Percentiles rank a stretch among this genome's conserved stretches.
Conservation (phyloP, 2,113 vertebrate species). For the Lathamus discolor region DNA sequence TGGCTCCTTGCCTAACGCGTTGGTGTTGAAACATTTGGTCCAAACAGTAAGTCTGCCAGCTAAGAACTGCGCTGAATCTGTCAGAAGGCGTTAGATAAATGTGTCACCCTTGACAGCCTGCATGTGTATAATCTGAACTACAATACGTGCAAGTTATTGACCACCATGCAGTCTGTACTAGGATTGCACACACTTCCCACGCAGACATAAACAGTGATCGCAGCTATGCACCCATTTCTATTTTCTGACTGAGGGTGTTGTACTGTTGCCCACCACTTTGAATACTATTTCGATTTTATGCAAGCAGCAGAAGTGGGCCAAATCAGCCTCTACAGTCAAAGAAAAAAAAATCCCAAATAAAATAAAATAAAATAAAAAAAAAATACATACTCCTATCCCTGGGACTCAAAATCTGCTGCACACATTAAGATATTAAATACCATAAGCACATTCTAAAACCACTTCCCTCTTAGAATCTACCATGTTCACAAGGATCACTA, state of each 20-base stretch:
- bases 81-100: slow-evolving; percentile 76
- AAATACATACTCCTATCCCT: rapidly evolving
- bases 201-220: neutral
- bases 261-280: neutral
- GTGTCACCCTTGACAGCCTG: slow-evolving; percentile 61
- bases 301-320: neutral
- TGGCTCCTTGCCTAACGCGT: slow-evolving; percentile 59
- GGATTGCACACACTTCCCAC: slow-evolving; percentile 6
- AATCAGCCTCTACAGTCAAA: neutral
- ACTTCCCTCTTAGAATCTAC: neutral
- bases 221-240: neutral
- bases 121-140: slow-evolving; percentile 55
- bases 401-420: neutral
- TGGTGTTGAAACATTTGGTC: slow-evolving; percentile 80
- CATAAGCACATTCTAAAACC: neutral
- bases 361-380: neutral
- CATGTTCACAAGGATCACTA: neutral
- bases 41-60: slow-evolving; percentile 80
- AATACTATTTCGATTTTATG: neutral
- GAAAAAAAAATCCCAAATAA: neutral
- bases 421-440: neutral
- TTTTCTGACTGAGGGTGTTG: neutral
- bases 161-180: slow-evolving; percentile 17
- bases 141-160: slow-evolving; percentile 6
- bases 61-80: slow-evolving; percentile 81